Conservation (phyloP, 2,113 vertebrate genomes). For the Oxyura jamaicensis region DNA sequence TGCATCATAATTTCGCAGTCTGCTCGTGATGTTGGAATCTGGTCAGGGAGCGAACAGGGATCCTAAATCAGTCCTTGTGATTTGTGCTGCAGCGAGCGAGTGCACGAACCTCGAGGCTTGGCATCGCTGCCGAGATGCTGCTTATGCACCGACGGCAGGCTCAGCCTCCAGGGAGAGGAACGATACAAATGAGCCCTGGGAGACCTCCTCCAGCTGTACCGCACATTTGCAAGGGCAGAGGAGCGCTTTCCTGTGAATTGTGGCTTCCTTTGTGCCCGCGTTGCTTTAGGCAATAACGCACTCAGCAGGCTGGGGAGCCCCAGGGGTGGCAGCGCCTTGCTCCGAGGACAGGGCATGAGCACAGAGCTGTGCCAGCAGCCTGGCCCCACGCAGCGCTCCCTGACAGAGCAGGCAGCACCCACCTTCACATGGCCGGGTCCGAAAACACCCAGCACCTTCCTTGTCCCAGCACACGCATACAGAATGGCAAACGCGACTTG, state of each 20-base stretch:
- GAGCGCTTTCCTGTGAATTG: accelerated
- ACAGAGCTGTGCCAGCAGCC: background rate
- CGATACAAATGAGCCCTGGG: background rate
- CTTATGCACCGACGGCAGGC: background rate
- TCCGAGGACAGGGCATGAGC: background rate
- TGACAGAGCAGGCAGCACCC: accelerated
- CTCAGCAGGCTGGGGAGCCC: background rate
- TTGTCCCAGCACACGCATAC: background rate
- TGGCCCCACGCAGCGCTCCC: accelerated
- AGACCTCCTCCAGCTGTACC: background rate
- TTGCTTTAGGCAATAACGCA: background rate
- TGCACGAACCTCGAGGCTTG: background rate
- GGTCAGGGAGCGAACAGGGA: background rate
- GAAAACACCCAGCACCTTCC: background rate
- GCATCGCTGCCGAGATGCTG: background rate
- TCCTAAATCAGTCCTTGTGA: background rate
- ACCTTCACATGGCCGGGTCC: accelerated
- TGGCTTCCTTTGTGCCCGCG: background rate
- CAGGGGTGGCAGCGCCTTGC: accelerated
- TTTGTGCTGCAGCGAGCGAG: accelerated
- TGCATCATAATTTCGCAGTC: background rate
- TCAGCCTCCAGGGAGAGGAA: background rate
- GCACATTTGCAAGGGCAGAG: background rate
- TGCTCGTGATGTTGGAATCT: background rate
- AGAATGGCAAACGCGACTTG: accelerated